Evolutionary conservation across 2,113 vertebrate species (phyloP).

Genomic region (Coturnix japonica): DNA sequence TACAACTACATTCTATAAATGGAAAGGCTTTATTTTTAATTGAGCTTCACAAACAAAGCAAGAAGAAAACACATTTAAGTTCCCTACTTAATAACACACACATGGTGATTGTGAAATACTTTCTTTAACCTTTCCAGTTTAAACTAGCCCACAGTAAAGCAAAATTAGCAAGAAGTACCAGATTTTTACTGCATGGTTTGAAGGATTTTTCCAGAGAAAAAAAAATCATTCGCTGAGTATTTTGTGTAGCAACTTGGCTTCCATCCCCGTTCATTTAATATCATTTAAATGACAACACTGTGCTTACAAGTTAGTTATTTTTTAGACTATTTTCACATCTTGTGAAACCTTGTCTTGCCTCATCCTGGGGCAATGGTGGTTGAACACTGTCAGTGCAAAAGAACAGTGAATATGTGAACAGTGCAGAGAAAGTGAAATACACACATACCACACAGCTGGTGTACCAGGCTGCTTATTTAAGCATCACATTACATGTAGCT

Average conservation of each 20-base stretch:
- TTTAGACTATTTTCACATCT: slow-evolving; percentile 38
- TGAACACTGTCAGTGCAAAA: background rate
- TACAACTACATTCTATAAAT: slow-evolving; percentile 22
- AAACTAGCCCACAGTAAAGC: slow-evolving; percentile 28
- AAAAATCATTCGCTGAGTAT: slow-evolving; percentile 11
- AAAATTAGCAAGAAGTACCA: slow-evolving; percentile 23
- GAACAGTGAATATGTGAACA: background rate
- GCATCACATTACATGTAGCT: background rate
- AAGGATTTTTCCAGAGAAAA: slow-evolving; percentile 56
- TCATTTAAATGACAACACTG: slow-evolving; percentile 15
- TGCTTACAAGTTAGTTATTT: slow-evolving; percentile 35
- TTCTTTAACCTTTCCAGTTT: slow-evolving; percentile 29
- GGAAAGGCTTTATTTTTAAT: slow-evolving; percentile 34
- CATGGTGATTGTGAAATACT: slow-evolving; percentile 54
- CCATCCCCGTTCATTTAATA: slow-evolving; percentile 15
- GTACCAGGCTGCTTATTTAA: background rate
- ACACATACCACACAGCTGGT: background rate
- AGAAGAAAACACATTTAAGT: slow-evolving; percentile 54
- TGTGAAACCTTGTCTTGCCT: slow-evolving; percentile 8
- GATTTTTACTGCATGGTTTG: slow-evolving; percentile 42
- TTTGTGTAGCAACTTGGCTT: slow-evolving; percentile 30
- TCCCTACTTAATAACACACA: slow-evolving; percentile 41
- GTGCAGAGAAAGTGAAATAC: background rate
- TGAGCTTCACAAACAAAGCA: slow-evolving; percentile 49
- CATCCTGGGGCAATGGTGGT: background rate